phyloP scores from a whole-genome alignment of 2,797 vertebrate genomes.

The Chloroceryle inda region DNA sequence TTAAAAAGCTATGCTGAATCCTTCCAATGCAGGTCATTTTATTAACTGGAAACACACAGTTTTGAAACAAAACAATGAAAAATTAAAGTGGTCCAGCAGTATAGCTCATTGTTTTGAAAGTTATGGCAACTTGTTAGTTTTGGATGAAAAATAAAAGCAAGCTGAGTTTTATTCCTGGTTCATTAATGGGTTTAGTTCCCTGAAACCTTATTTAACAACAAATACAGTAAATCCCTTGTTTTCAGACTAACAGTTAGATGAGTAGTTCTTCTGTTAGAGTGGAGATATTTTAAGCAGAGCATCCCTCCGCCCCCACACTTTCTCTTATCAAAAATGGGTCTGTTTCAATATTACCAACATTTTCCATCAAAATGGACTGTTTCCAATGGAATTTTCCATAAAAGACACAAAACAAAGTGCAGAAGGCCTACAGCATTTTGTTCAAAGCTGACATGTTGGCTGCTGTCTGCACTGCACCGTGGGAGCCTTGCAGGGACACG shows the following conservation, averaged over 20 bases:
- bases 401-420: neutral
- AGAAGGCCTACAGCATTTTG: neutral
- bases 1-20: neutral
- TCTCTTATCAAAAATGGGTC: constrained; percentile 43
- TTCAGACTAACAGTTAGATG: neutral
- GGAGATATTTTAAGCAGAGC: constrained; percentile 4
- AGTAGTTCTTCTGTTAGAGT: neutral
- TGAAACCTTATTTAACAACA: constrained; percentile 10
- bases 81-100: neutral
- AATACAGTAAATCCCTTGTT: constrained; percentile 20
- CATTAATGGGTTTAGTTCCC: neutral
- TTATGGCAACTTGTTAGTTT: constrained; percentile 15
- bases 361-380: neutral
- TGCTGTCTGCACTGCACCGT: neutral
- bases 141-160: constrained; percentile 54
- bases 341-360: constrained; percentile 11
- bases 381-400: constrained; percentile 61
- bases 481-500: fast-evolving
- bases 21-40: neutral
- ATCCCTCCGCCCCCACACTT: neutral
- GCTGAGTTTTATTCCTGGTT: constrained; percentile 18
- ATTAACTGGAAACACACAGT: neutral
- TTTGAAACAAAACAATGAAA: constrained; percentile 34
- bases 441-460: neutral
- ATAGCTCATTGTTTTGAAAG: constrained; percentile 31